Evolutionary conservation across 2,888 invertebrate species (phyloP), one percentile per base, ranked within the genome.

Genomic region (Orthosia gothica): DNA sequence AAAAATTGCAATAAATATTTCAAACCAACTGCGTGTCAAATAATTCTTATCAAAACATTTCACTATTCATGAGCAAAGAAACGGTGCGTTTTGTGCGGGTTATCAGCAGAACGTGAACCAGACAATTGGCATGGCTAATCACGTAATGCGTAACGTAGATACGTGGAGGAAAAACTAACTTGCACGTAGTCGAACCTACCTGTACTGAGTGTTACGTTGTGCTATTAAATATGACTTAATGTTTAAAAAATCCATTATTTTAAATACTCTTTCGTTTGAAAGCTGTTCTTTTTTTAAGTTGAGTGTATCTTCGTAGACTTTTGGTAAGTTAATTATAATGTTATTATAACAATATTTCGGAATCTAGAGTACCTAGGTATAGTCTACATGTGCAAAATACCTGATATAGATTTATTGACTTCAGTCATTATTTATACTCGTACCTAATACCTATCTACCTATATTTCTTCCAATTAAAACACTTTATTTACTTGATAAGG

Each of bases 111-210:
- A 85, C 80, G 71, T 73, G 74, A 80, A 77, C 72, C 70, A 83
- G 78, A 83, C 76, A 84, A 87, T 87, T 86, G 82, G 75, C 84
- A 83, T 87, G 26, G 52, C 82, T 80, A 86, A 87, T 85, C 78
- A 76, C 73, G 54, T 87, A 70, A 87, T 67, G 86, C 87, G 86
- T 86, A 77, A 76, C 87, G 81, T 80, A 74, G 83, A 87, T 83
- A 84, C 57, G 76, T 67, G 68, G 50, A 59, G 69, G 72, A 77
- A 82, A 79, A 85, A 73, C 59, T 71, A 61, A 78, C 67, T 50
- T 67, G 23, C 59, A 58, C 52, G 76, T 76, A 76, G 78, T 80
- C 63, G 79, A 64, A 81, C 49, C 68, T 71, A 68, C 57, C 81
- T 70, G 59, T 55, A 85, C 32, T 55, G 55, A 59, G 82, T 68